Base-by-base conservation (phyloP, 1,140 invertebrate species). In the Coelopa frigida region DNA sequence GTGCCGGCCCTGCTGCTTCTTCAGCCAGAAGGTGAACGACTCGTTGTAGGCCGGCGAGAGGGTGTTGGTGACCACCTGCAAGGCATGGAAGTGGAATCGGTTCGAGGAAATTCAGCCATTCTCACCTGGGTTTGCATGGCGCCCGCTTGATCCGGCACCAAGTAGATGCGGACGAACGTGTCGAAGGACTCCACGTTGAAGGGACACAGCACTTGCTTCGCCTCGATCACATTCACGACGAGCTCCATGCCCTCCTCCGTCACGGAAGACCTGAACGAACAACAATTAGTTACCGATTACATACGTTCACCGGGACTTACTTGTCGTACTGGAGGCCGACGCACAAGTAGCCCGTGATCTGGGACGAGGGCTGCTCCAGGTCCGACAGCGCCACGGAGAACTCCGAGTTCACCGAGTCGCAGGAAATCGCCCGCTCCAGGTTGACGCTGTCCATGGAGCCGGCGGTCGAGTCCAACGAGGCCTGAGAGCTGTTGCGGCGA, bases 321-420 rank as follows among this genome's bases (percentile, higher is more conserved):
- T 78, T 83, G 58, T 89, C 86, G 55, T 85, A 84, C 59, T 89
- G 82, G 22, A 89, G 70, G 3, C 83, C 84, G 46, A 89, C 75
- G 63, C 85, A 85, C 1, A 90, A 69, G 58, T 86, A 80, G 2
- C 86, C 87, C 2, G 82, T 82, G 24, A 85, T 73, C 56, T 79
- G 77, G n/a, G 81, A 78, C 17, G 26, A 33, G 0, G 62, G 59
- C 51, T 80, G 77, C 51, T 87, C 82, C 14, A 86, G 71, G 58
- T 87, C 81, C 32, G 78, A 78, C 4, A 85, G 71, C 1, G 89
- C 78, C 6, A 84, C 87, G 1, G 85, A 87, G 1, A 85, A 87
- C 51, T 89, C 86, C 5, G 86, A 89, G 50, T 81, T 85, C 5
- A 89, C 83, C 32, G 85, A 89, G 49, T 89, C 86, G 62, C 85